Evolutionary conservation across 2,888 invertebrate species (phyloP).

Genomic region (Alloscopus bannaensis): DNA sequence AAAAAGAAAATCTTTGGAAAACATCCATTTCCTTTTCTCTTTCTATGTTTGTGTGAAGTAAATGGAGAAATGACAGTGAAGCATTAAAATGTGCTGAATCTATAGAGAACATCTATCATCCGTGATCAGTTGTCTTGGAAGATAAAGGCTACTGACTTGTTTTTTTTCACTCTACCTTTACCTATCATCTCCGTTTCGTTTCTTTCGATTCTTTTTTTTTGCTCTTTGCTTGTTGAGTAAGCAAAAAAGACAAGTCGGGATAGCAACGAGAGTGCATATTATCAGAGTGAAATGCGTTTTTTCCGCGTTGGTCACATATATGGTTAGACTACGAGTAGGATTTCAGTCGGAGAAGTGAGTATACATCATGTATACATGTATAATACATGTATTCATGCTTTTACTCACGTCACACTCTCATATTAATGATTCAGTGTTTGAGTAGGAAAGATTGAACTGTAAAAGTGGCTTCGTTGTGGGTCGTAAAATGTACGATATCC

Average conservation of each 20-base stretch:
- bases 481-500: no score
- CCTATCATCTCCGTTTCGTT: not conserved
- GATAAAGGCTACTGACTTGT: conserved; percentile 9
- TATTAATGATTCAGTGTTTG: no score
- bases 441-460: no score
- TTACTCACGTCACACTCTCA: no score
- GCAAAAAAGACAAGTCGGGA: not conserved
- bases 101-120: conserved; percentile 47
- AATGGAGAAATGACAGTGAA: conserved; percentile 39
- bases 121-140: conserved; percentile 41
- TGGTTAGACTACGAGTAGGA: no score
- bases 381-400: no score
- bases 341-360: no score
- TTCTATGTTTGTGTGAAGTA: not conserved
- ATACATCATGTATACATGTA: no score
- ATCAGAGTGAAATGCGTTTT: no score
- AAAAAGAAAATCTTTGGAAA: not conserved
- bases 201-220: conserved; percentile 8
- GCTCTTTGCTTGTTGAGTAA: not conserved
- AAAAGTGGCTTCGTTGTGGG: no score
- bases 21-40: not conserved
- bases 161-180: conserved; percentile 11
- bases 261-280: no score
- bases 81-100: conserved; percentile 55
- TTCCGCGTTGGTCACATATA: no score